Evolutionary conservation across 1,140 invertebrate species (phyloP), one percentile per base, ranked within the genome.

Genomic region (Ylistrum balloti): DNA sequence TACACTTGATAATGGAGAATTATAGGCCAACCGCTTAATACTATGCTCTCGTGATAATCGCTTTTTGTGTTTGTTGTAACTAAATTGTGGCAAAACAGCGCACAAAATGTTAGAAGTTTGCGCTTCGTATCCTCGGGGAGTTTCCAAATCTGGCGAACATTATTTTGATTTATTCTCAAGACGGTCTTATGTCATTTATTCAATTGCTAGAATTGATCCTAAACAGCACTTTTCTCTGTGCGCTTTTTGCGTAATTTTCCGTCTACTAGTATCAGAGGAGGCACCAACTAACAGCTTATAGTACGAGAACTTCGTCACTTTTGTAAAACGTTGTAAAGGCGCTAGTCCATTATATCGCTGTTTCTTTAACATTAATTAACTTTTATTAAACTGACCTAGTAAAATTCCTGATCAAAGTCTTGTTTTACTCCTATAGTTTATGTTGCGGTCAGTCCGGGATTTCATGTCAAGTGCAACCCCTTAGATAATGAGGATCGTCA

Each of bases 1-100:
- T 74, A 74, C 56, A 74, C 22, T 74, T 74, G 56, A 74, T 74
- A 74, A 74, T 74, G 56, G 56, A 74, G 56, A 74, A 74, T 74
- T n/a, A 74, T 74, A 28, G n/a, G n/a, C 22, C 1, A 74, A 74
- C 56, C 22, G 56, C 56, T 74, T 74, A 74, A 74, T 74, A 74
- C 56, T 74, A n/a, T 0, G 22, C 17, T 28, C 56, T 28, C 56
- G 56, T 74, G 56, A 74, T 74, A 74, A 74, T 74, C 56, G 56
- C 56, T 74, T 74, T 74, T 74, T 74, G 56, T 74, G 56, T 74
- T 74, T 74, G 56, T n/a, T 74, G 56, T 74, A 74, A 74, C 56
- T n/a, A 74, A 28, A 74, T 74, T 74, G 56, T 74, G 56, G n/a
- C 56, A 74, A 74, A 74, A 74, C 56, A 74, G 56, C 56, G 56